A percentile compares a stretch with the other conserved stretches of the same genome.
Evolutionary conservation across 2,888 invertebrate species (phyloP).

Genomic region (Liodrosophila aerea): DNA sequence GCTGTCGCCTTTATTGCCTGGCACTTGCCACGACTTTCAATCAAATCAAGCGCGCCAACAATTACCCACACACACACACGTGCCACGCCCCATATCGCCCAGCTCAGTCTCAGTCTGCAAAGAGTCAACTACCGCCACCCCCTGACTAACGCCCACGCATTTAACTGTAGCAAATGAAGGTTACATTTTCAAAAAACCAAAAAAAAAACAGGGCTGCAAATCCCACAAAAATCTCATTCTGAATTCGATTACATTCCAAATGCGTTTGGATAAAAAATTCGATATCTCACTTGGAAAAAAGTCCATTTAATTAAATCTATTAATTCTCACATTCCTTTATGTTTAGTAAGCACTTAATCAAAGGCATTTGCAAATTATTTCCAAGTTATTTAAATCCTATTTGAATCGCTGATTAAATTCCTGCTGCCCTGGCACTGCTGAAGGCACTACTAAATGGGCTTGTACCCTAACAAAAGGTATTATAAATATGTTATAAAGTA

Average conservation of each 20-base stretch:
- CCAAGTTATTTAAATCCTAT: too few relatives aligned
- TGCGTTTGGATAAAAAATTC: too few relatives aligned
- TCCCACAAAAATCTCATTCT: background rate
- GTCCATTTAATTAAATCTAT: too few relatives aligned
- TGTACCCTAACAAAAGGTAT: too few relatives aligned
- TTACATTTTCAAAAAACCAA: constrained; percentile 36
- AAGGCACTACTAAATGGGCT: background rate
- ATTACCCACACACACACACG: constrained; percentile 67
- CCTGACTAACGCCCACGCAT: constrained; percentile 35
- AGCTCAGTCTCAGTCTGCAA: background rate
- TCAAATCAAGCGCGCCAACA: constrained; percentile 70
- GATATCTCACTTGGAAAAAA: too few relatives aligned
- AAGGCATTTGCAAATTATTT: too few relatives aligned
- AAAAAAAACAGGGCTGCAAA: constrained; percentile 42
- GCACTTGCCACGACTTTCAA: constrained; percentile 69
- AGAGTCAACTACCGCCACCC: background rate
- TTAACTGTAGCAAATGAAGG: constrained; percentile 61
- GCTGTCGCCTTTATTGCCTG: constrained; percentile 34
- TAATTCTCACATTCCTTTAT: too few relatives aligned
- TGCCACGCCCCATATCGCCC: constrained; percentile 7
- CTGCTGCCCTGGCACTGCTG: background rate
- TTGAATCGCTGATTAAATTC: background rate
- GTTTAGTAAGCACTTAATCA: too few relatives aligned
- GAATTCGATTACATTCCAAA: background rate
- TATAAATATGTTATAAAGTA: too few relatives aligned